Evolutionary conservation across 2,888 invertebrate genomes (phyloP), one percentile per base, ranked within the genome.

Genomic region (Morpho achilles): DNA sequence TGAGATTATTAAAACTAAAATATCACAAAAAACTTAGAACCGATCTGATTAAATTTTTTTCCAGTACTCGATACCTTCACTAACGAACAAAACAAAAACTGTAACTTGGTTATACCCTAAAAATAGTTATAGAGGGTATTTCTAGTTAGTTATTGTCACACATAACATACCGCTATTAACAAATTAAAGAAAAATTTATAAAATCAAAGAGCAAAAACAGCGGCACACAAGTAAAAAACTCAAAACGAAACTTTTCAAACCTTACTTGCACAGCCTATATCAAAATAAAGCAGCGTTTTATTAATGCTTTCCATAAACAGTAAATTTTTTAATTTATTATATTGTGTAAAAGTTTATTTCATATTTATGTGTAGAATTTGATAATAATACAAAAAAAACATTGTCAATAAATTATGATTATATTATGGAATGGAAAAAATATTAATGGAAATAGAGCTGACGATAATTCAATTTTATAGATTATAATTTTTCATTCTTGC

Each of bases 131-230:
- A 67, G 58, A 56, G 57, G 62, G 53, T 64, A 60, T 61, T 65
- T 62, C 57, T 58, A 63, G 32, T 53, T 62, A 71, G 70, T 68
- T 64, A 68, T 69, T 58, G 62, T 67, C 63, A 67, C 65, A 64
- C 68, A 69, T 69, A 73, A 69, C 71, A 71, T 73, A 68, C 69
- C 59, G 66, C 67, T 66, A 58, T 63, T 69, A 69, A 65, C 66
- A 70, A 75, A 73, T 72, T 69, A 72, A 66, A 73, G 72, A 70
- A 63, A 63, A 60, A 63, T 67, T 71, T 70, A 65, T 65, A 69
- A 82, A 85, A 77, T 70, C 69, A 83, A 82, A 83, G 76, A 81
- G 79, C 76, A 78, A 75, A 80, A 73, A 82, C 80, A 84, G 83
- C 83, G 83, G 82, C 78, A 76, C 78, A 74, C 76, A 63, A 59